These are phyloP conservation scores for Trematocara marginatum DNA, from an alignment of 2,113 vertebrate species.

Conservation along the genomic window DNA sequence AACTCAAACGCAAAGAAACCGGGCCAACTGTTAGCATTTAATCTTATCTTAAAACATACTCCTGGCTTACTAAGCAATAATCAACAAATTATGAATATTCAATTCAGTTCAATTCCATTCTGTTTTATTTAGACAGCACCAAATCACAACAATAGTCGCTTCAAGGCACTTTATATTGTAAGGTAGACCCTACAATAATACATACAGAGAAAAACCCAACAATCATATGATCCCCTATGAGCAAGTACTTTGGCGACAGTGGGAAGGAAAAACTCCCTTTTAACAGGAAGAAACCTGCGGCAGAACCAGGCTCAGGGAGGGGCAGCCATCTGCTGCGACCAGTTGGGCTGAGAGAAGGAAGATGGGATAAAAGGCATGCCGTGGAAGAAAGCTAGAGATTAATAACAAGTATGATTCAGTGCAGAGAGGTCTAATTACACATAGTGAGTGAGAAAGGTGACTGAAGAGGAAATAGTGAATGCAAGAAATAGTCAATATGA, in stretches of 20 bases:
- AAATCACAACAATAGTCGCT: neutral
- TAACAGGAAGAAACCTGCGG: neutral
- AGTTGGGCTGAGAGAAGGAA: neutral
- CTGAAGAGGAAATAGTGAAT: neutral
- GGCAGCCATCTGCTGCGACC: accelerated
- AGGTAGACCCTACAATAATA: neutral
- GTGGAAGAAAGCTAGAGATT: neutral
- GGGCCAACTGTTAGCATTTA: neutral
- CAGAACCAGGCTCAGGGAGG: neutral
- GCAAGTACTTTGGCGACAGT: neutral
- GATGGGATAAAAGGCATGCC: neutral
- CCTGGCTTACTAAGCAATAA: neutral
- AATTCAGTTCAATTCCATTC: neutral
- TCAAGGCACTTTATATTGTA: neutral
- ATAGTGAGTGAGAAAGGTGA: neutral
- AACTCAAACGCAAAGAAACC: neutral
- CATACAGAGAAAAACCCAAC: neutral
- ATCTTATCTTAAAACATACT: neutral
- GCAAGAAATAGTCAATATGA: neutral
- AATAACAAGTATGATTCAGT: neutral
- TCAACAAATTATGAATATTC: neutral
- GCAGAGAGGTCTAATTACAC: neutral
- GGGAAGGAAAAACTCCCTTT: neutral
- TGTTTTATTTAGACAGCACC: neutral
- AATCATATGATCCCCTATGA: neutral